These are phyloP conservation scores for Seladonia tumulorum DNA, from an alignment of 2,888 invertebrate species.

Conservation along the genomic window DNA sequence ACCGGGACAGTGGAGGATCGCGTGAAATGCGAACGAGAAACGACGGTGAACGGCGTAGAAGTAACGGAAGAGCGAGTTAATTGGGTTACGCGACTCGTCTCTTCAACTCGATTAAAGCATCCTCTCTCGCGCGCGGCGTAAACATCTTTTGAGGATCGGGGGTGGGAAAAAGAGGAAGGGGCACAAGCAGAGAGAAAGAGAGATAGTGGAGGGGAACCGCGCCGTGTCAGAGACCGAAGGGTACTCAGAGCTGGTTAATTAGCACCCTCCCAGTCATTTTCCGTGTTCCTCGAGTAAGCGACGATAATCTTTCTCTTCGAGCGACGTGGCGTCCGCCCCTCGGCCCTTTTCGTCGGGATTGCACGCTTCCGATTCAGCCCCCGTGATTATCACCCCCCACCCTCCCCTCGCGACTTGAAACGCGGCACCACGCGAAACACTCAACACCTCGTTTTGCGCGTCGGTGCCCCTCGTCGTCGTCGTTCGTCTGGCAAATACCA, in stretches of 20 bases:
- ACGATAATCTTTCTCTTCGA: conserved; percentile 65
- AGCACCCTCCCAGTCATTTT: conserved; percentile 74
- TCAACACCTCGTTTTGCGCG: neutral
- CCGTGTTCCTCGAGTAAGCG: conserved; percentile 68
- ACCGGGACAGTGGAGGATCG: conserved; percentile 25
- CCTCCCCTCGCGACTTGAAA: conserved; percentile 33
- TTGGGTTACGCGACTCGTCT: conserved; percentile 78
- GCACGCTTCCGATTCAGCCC: conserved; percentile 30
- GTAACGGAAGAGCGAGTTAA: conserved; percentile 72
- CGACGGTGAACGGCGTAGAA: conserved; percentile 38
- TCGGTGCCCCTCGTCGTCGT: neutral
- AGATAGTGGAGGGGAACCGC: conserved; percentile 10
- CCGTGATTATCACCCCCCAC: conserved; percentile 42
- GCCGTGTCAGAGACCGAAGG: conserved; percentile 74
- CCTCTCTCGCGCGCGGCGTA: conserved; percentile 74
- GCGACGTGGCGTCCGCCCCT: neutral
- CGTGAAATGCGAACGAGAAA: conserved; percentile 14
- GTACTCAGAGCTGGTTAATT: conserved; percentile 75
- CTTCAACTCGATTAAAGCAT: conserved; percentile 80
- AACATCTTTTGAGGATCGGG: conserved; percentile 77
- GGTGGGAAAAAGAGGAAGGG: neutral
- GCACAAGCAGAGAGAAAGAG: neutral
- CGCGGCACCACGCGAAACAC: conserved; percentile 17
- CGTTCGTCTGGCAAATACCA: conserved; percentile 9
- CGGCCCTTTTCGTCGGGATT: conserved; percentile 20